These are phyloP conservation scores for Proisotoma minuta DNA, from an alignment of 2,888 invertebrate genomes.

Conservation along the genomic window DNA sequence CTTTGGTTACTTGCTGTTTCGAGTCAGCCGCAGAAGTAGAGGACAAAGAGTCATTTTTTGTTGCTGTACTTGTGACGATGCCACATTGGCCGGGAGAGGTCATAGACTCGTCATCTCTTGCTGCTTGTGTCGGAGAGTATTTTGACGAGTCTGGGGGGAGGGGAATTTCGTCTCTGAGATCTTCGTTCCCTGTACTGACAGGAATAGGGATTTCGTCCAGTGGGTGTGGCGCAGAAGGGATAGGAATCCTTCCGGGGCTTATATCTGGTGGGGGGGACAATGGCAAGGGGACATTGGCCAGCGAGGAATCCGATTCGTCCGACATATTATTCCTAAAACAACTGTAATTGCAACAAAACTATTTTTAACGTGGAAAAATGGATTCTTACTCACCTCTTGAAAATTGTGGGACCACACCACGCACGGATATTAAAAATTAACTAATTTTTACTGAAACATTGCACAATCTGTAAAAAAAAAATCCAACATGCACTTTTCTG, in stretches of 20 bases:
- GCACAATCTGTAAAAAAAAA: too few relatives aligned
- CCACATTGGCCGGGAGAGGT: slow-evolving; percentile 26
- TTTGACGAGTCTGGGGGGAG: slow-evolving; percentile 38
- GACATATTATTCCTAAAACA: too few relatives aligned
- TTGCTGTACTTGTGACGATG: slow-evolving; percentile 9
- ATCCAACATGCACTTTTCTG: too few relatives aligned
- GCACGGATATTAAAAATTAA: too few relatives aligned
- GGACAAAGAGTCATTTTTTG: slow-evolving; percentile 11
- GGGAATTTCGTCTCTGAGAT: slow-evolving; percentile 36
- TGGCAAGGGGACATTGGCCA: slow-evolving; percentile 21
- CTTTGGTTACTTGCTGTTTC: slow-evolving; percentile 18
- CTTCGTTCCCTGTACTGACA: slow-evolving; percentile 11
- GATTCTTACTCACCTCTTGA: too few relatives aligned
- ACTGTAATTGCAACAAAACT: too few relatives aligned
- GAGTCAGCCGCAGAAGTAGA: slow-evolving; percentile 2
- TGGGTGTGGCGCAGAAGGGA: slow-evolving; percentile 10
- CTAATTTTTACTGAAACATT: too few relatives aligned
- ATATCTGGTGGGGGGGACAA: slow-evolving; percentile 26
- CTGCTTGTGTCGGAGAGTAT: slow-evolving; percentile 46
- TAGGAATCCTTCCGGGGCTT: slow-evolving; percentile 24
- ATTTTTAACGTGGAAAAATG: too few relatives aligned
- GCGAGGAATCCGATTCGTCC: slow-evolving; percentile 29
- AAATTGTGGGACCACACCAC: too few relatives aligned
- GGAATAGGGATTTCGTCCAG: slow-evolving; percentile 44
- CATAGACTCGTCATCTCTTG: slow-evolving; percentile 37